Conservation (phyloP, 2,888 invertebrate species). For the Stictocephala bisonia region DNA sequence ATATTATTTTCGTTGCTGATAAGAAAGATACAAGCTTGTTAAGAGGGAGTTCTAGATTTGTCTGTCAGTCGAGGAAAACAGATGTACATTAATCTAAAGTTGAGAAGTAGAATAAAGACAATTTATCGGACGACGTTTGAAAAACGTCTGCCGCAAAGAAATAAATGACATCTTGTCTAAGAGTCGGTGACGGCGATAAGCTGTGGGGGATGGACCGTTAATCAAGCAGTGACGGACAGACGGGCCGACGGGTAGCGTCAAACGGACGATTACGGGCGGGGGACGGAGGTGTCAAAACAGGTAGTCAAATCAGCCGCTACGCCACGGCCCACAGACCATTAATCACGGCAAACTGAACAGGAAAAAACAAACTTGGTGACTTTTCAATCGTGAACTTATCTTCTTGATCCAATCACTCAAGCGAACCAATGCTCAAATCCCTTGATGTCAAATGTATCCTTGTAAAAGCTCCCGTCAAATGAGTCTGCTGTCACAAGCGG, state of each 20-base stretch:
- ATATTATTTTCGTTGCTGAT: too few species aligned
- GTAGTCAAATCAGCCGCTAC: constrained; percentile 42
- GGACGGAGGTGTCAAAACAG: constrained; percentile 41
- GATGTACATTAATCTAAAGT: too few species aligned
- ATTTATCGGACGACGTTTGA: constrained; percentile 18
- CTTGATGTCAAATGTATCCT: too few species aligned
- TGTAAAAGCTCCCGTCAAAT: too few species aligned
- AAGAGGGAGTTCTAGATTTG: too few species aligned
- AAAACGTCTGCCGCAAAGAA: not conserved
- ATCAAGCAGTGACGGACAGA: constrained; percentile 28
- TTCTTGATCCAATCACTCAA: too few species aligned
- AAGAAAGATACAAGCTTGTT: too few species aligned
- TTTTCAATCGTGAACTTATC: constrained; percentile 20
- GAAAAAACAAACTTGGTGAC: constrained; percentile 32
- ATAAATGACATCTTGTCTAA: constrained; percentile 32
- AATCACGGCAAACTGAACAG: constrained; percentile 20
- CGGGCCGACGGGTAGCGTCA: not conserved
- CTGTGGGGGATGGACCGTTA: constrained; percentile 24
- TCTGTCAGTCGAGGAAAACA: too few species aligned
- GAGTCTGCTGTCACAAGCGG: too few species aligned
- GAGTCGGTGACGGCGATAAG: constrained; percentile 6
- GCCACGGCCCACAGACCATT: constrained; percentile 3
- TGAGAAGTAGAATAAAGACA: too few species aligned
- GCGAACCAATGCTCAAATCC: too few species aligned
- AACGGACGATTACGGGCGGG: constrained; percentile 39